Evolutionary conservation across 1,140 invertebrate species (phyloP).

Genomic region (Trichoplusia ni): DNA sequence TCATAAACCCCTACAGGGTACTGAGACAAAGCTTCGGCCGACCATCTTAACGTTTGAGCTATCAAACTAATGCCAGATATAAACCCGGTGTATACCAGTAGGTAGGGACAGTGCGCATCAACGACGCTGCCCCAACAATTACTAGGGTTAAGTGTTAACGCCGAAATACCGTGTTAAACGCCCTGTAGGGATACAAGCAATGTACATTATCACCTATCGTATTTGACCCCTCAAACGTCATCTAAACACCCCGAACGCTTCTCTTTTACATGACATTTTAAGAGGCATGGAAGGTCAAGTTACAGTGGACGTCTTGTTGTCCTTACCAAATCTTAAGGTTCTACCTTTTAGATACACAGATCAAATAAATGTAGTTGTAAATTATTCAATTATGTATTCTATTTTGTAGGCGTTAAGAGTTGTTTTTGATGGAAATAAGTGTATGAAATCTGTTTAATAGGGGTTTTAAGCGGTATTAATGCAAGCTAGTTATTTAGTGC

Average conservation of each 20-base stretch:
- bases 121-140: slow-evolving; percentile 61
- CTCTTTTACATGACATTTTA: not conserved
- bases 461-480: not conserved
- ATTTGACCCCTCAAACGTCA: slow-evolving; percentile 50
- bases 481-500: not conserved
- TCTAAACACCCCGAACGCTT: slow-evolving; percentile 1
- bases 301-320: slow-evolving; percentile 43
- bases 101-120: slow-evolving; percentile 24
- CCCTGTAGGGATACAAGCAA: slow-evolving; percentile 57
- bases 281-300: slow-evolving; percentile 37
- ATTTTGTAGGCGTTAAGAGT: not conserved
- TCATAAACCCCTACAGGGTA: too few relatives aligned
- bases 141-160: slow-evolving; percentile 71
- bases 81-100: slow-evolving; percentile 53
- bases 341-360: slow-evolving; percentile 31
- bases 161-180: slow-evolving; percentile 73
- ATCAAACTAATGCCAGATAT: slow-evolving; percentile 29
- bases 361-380: not conserved
- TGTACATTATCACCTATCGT: slow-evolving; percentile 68
- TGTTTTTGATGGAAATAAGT: not conserved
- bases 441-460: not conserved
- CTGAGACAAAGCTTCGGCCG: too few relatives aligned
- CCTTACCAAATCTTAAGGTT: slow-evolving; percentile 56
- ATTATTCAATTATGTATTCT: slow-evolving; percentile 19
- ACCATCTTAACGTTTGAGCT: not conserved